phyloP scores from a whole-genome alignment of 1,140 invertebrate genomes.

The Brachionus angularis region DNA sequence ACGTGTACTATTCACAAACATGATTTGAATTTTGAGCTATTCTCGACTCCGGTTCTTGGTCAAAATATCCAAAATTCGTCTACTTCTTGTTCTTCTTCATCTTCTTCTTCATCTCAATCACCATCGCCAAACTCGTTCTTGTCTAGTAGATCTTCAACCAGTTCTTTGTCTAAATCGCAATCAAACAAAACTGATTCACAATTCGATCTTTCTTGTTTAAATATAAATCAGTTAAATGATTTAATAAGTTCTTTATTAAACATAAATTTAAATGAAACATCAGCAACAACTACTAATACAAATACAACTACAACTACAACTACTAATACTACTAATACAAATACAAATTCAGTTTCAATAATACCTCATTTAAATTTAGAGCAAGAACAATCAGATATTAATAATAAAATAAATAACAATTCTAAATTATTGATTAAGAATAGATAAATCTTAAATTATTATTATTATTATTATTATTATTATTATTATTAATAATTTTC shows the following conservation, averaged over 20 bases:
- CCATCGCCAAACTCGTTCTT: conserved; percentile 36
- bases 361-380: too few relatives aligned
- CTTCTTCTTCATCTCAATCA: conserved; percentile 28
- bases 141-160: background rate
- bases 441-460: too few relatives aligned
- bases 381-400: too few relatives aligned
- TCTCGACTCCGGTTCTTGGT: background rate
- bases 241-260: conserved; percentile 12
- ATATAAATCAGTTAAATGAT: conserved; percentile 23
- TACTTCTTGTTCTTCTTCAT: conserved; percentile 16
- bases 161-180: conserved; percentile 3
- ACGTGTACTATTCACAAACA: background rate
- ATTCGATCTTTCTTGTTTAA: conserved; percentile 8
- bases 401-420: too few relatives aligned
- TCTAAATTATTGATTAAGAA: too few relatives aligned
- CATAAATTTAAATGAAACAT: background rate
- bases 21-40: background rate
- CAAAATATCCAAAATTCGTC: background rate
- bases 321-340: too few relatives aligned
- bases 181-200: conserved; percentile 1
- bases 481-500: too few relatives aligned
- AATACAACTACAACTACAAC: too few relatives aligned
- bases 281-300: too few relatives aligned
- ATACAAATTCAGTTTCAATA: too few relatives aligned
- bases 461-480: too few relatives aligned